Evolutionary conservation across 2,888 invertebrate species (phyloP), one percentile per base, ranked within the genome.

Genomic region (Heliconius erato): DNA sequence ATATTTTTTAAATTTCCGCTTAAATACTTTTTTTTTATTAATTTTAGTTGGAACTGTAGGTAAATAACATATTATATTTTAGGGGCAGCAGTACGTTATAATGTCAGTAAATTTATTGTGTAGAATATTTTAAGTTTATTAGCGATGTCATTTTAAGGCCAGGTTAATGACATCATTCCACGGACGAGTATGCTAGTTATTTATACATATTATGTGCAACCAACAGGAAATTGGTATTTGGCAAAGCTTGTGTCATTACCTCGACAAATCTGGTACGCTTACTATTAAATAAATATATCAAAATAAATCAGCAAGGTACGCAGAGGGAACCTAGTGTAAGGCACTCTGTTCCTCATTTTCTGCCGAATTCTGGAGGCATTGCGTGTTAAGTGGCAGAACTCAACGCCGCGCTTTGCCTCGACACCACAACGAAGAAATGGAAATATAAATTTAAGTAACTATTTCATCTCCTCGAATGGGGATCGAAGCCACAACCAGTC

Each of bases 161-260:
- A 84, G 84, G 84, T 83, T 84, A 85, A 83, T 84, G 83, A 80
- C 84, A 82, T 84, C 81, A 84, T 74, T 79, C 49, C 32, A 72
- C 26, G 44, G 44, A 67, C 19, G 68, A 28, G 71, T 72, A 44
- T 82, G 28, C 79, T 63, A 54, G 77, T 54, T 80, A 76, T 44
- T 76, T 63, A 72, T 80, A 79, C 49, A 74, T 65, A 65, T 26
- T 32, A 67, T 82, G 79, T 79, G 81, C 81, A 82, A 82, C 67
- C 49, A 74, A 26, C 74, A 78, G 81, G 79, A 74, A 82, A 67
- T 82, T 81, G 74, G 74, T 59, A 86, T 77, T 81, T 76, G 77
- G 69, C 59, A 77, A 81, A 71, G 59, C 81, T 78, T 69, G 69
- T 68, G 69, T 69, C 63, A 16, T 63, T 69, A 40, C 26, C 32